A percentile compares a stretch with the other conserved stretches of the same genome.
These are phyloP conservation scores for Eulimnadia texana DNA, from an alignment of 1,140 invertebrate species.

Conservation along the genomic window DNA sequence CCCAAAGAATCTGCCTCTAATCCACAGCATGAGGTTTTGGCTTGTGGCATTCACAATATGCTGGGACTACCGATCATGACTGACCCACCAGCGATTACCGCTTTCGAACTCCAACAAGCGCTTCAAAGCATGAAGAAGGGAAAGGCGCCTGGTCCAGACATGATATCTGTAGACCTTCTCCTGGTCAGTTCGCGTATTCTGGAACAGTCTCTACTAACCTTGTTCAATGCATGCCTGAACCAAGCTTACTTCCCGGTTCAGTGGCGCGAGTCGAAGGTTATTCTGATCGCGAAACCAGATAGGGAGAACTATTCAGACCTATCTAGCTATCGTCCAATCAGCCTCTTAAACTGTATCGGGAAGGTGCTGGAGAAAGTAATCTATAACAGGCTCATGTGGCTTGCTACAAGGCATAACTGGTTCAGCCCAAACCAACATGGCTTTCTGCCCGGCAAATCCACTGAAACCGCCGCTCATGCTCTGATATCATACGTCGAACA, in stretches of 20 bases:
- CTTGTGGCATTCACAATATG: neutral
- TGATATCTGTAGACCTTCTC: constrained; percentile 23
- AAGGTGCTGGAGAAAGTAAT: neutral
- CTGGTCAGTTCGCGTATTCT: constrained; percentile 26
- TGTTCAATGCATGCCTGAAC: constrained; percentile 18
- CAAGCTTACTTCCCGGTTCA: constrained; percentile 13
- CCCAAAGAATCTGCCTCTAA: neutral
- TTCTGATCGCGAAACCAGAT: neutral
- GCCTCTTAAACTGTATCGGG: neutral
- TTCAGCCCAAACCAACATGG: neutral
- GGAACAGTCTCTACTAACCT: constrained; percentile 20
- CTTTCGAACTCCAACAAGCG: neutral
- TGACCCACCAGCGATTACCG: neutral
- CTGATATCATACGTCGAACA: neutral
- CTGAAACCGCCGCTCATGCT: constrained; percentile 3
- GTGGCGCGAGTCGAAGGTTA: constrained; percentile 17
- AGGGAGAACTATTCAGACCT: neutral
- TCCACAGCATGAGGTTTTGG: neutral
- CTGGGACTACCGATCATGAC: neutral
- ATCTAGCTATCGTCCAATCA: neutral
- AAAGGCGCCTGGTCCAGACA: constrained; percentile 25
- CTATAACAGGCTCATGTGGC: neutral
- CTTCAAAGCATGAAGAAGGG: constrained; percentile 8
- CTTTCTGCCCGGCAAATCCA: neutral
- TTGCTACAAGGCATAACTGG: neutral